Evolutionary conservation across 1,140 invertebrate species (phyloP).

Genomic region (Drosophila pruinosa): DNA sequence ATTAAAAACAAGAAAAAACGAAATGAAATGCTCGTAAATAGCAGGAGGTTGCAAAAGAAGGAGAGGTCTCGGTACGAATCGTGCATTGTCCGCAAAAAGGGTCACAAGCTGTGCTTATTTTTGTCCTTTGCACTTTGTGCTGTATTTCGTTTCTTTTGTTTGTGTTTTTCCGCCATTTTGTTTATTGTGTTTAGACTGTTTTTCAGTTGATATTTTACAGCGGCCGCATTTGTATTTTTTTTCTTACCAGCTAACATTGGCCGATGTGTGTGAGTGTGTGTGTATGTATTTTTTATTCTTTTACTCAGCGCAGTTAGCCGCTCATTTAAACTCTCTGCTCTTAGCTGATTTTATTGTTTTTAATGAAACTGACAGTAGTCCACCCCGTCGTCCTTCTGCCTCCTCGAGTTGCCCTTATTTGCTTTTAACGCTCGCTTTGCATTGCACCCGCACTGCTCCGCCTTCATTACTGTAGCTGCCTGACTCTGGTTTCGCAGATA

Average conservation of each 20-base stretch:
- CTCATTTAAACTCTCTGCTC: slow-evolving; percentile 78
- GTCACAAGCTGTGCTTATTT: slow-evolving; percentile 70
- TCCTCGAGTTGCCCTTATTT: neutral
- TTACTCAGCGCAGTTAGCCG: slow-evolving; percentile 63
- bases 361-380: slow-evolving; percentile 75
- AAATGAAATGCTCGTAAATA: slow-evolving; percentile 7
- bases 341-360: slow-evolving; percentile 80
- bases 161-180: slow-evolving; percentile 68
- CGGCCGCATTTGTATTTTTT: slow-evolving; percentile 62
- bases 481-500: slow-evolving; percentile 60
- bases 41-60: too few relatives aligned
- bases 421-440: slow-evolving; percentile 46
- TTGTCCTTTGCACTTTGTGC: slow-evolving; percentile 38
- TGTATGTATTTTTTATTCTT: slow-evolving; percentile 27
- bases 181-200: slow-evolving; percentile 78
- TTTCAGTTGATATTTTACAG: slow-evolving; percentile 62
- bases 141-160: slow-evolving; percentile 24
- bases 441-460: slow-evolving; percentile 69
- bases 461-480: neutral
- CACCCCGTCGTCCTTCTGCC: neutral
- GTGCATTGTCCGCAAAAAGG: slow-evolving; percentile 69
- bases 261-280: slow-evolving; percentile 17
- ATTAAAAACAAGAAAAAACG: neutral
- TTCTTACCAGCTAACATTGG: slow-evolving; percentile 31
- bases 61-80: slow-evolving; percentile 4